These are phyloP conservation scores for Lasioglossum leucozonium DNA, from an alignment of 2,888 invertebrate genomes.

Conservation along the genomic window DNA sequence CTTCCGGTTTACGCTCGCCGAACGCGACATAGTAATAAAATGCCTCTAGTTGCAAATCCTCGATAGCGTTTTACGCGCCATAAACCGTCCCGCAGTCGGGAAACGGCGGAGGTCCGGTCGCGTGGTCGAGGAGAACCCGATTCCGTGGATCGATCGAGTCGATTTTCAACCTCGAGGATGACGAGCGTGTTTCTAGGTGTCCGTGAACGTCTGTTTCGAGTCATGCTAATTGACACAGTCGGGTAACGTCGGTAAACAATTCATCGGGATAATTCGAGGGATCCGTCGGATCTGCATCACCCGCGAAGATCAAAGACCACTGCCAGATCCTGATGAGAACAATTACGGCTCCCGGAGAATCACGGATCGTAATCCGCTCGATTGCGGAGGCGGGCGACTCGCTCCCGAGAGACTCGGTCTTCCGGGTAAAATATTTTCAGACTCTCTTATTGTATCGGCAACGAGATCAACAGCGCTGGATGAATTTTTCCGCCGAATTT, in stretches of 20 bases:
- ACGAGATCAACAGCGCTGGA: not conserved
- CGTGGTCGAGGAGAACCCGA: not conserved
- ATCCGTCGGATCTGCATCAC: slow-evolving; percentile 47
- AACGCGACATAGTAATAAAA: not conserved
- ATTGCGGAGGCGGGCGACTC: not conserved
- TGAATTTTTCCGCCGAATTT: not conserved
- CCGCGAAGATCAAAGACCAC: not conserved
- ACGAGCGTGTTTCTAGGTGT: slow-evolving; percentile 12
- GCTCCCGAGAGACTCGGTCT: not conserved
- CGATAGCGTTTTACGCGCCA: slow-evolving; percentile 1
- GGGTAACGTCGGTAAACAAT: slow-evolving; percentile 43
- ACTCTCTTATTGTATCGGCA: too few species aligned
- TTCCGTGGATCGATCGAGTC: not conserved
- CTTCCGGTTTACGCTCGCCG: not conserved
- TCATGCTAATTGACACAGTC: slow-evolving; percentile 52
- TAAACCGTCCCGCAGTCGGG: not conserved
- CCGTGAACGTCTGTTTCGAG: slow-evolving; percentile 30
- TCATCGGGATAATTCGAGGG: slow-evolving; percentile 62
- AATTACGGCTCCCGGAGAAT: not conserved
- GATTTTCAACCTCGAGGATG: not conserved
- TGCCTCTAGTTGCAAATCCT: not conserved
- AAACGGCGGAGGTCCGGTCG: not conserved
- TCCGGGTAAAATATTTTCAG: not conserved
- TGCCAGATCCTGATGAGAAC: not conserved
- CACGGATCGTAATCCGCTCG: not conserved